These are phyloP conservation scores for Bubalus kerabau DNA, from an alignment of 2,113 vertebrate species.

Conservation along the genomic window DNA sequence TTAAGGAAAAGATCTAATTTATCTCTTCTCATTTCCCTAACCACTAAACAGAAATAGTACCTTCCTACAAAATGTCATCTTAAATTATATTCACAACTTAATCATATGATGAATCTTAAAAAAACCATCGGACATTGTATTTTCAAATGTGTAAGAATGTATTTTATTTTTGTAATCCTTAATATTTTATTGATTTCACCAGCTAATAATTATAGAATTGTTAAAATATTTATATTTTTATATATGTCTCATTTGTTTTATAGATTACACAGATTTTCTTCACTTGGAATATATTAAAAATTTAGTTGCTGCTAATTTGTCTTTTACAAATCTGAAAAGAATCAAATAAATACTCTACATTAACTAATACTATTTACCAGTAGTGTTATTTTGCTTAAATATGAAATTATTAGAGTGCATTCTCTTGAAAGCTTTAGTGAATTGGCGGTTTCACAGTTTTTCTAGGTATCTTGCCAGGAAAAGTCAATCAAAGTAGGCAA, in stretches of 20 bases:
- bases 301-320: neutral
- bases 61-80: neutral
- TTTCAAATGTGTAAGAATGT: neutral
- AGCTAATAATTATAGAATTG: neutral
- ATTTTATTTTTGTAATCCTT: neutral
- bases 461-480: neutral
- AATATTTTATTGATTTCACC: neutral
- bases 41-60: neutral
- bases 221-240: conserved; percentile 15
- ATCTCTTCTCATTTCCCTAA: neutral
- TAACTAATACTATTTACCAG: neutral
- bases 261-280: neutral
- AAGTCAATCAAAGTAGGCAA: neutral
- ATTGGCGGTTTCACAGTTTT: neutral
- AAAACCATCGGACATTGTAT: neutral
- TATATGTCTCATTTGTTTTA: neutral
- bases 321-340: neutral
- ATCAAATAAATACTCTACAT: neutral
- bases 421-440: neutral
- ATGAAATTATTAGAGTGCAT: neutral
- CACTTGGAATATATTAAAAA: neutral
- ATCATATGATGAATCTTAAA: neutral
- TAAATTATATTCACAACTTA: neutral
- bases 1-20: neutral
- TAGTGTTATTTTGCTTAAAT: neutral